phyloP scores from a whole-genome alignment of 2,113 vertebrate species.

The Vidua chalybeata region DNA sequence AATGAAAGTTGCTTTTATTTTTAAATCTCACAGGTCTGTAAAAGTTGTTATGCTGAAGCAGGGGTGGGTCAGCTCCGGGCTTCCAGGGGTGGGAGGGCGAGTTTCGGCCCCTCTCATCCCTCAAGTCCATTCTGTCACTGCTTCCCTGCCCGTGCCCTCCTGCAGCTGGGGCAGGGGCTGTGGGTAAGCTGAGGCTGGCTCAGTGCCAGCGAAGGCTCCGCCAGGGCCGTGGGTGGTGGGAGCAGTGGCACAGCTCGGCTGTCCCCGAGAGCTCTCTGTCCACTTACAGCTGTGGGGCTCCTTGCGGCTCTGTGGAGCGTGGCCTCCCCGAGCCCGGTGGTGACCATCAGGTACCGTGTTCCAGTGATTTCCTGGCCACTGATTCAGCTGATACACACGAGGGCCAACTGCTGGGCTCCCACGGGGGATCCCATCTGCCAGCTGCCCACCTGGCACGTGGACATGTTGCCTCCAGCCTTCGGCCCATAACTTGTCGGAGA shows the following conservation, averaged over 20 bases:
- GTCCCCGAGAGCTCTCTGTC: not conserved
- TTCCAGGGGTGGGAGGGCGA: not conserved
- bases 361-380: not conserved
- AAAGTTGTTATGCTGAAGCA: not conserved
- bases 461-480: not conserved
- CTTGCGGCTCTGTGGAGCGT: rapidly evolving
- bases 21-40: not conserved
- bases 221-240: not conserved
- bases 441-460: rapidly evolving
- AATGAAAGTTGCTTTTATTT: not conserved
- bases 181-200: not conserved
- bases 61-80: not conserved
- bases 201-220: not conserved
- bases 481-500: not conserved
- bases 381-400: not conserved
- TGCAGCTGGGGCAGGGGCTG: rapidly evolving
- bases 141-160: not conserved
- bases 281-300: rapidly evolving
- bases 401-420: not conserved
- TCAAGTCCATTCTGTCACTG: not conserved
- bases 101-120: not conserved
- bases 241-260: not conserved
- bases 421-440: not conserved
- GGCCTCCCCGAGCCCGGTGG: not conserved
- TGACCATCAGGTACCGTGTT: rapidly evolving